A percentile compares a stretch with the other conserved stretches of the same genome.
Conservation (phyloP, 2,888 invertebrate species). For the Nezara viridula region DNA sequence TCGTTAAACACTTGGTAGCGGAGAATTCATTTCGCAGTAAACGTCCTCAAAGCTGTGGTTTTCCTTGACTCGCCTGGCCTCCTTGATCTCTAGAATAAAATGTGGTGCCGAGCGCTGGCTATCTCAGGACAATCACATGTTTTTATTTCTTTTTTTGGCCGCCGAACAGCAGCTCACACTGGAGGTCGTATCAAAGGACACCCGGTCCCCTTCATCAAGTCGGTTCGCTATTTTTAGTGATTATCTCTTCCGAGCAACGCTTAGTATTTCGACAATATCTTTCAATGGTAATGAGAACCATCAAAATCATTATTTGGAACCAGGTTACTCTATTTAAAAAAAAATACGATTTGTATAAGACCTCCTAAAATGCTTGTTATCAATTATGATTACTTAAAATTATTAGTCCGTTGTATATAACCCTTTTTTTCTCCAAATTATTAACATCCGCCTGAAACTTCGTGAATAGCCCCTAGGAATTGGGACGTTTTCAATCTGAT, state of each 20-base stretch:
- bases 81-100: slow-evolving; percentile 29
- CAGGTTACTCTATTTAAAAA: too few relatives aligned
- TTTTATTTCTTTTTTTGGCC: not conserved
- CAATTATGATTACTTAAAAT: too few relatives aligned
- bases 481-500: too few relatives aligned
- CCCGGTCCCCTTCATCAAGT: not conserved
- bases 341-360: too few relatives aligned
- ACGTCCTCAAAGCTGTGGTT: not conserved
- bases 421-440: too few relatives aligned
- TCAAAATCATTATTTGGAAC: not conserved
- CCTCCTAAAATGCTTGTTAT: too few relatives aligned
- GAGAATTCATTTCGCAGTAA: not conserved
- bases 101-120: not conserved
- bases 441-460: too few relatives aligned
- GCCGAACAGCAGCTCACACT: not conserved
- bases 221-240: not conserved
- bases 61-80: not conserved
- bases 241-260: not conserved
- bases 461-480: too few relatives aligned
- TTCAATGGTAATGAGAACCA: not conserved
- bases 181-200: slow-evolving; percentile 18
- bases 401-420: too few relatives aligned
- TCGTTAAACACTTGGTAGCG: too few relatives aligned
- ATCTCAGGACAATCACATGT: slow-evolving; percentile 9
- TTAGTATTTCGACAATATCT: too few relatives aligned